Percentiles rank a stretch among this genome's conserved stretches.
Conservation (phyloP, 2,113 vertebrate genomes). For the Ptilonorhynchus violaceus region DNA sequence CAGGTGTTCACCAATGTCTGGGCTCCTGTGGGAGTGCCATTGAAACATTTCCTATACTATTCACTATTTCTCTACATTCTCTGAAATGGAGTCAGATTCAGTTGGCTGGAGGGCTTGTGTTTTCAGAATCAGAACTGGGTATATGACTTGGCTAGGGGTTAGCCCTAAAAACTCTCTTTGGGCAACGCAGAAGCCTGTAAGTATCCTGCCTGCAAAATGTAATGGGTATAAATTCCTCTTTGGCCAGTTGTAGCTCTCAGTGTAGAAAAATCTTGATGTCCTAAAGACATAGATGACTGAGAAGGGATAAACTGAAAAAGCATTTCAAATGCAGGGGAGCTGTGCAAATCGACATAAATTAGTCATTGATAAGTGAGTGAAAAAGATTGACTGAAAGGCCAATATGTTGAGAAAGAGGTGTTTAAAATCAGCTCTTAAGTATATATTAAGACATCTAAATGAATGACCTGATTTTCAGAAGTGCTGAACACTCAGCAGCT, state of each 20-base stretch:
- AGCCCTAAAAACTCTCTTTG: neutral
- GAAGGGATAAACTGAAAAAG: neutral
- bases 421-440: conserved; percentile 38
- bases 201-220: neutral
- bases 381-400: conserved; percentile 1
- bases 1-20: conserved; percentile 27
- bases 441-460: conserved; percentile 50
- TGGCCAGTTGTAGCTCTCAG: neutral
- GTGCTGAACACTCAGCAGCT: neutral
- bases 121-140: neutral
- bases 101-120: neutral
- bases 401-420: conserved; percentile 25
- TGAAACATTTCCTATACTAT: neutral
- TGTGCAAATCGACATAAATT: neutral
- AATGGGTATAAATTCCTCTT: neutral
- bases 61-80: neutral
- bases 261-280: neutral
- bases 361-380: neutral
- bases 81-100: neutral
- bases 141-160: neutral
- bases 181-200: neutral
- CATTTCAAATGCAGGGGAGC: neutral
- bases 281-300: neutral
- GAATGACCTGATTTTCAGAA: conserved; percentile 39
- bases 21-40: neutral